These are phyloP conservation scores for Zaprionus inermis DNA, from an alignment of 1,140 invertebrate species.

Conservation along the genomic window DNA sequence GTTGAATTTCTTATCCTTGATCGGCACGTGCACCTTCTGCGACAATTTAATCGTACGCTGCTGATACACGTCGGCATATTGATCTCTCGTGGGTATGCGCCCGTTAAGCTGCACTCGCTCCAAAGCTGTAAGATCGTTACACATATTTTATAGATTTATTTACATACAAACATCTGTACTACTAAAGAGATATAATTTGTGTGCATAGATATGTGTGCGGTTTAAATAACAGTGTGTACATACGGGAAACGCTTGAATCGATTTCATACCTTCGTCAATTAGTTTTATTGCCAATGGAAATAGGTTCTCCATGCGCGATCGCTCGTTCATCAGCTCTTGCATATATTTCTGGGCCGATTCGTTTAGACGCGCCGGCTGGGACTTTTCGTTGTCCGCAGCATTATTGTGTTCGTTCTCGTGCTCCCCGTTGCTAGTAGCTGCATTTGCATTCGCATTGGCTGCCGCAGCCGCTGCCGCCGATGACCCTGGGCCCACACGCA, in stretches of 20 bases:
- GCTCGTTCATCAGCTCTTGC: constrained; percentile 76
- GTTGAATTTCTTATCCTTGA: constrained; percentile 97
- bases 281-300: constrained; percentile 80
- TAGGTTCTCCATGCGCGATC: constrained; percentile 79
- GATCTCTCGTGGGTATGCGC: constrained; percentile 86
- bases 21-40: constrained; percentile 94
- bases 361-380: constrained; percentile 64
- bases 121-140: constrained; percentile 85
- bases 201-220: neutral
- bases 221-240: constrained; percentile 36
- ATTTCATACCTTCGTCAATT: constrained; percentile 79
- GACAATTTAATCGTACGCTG: constrained; percentile 93
- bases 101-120: constrained; percentile 87
- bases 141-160: constrained; percentile 3
- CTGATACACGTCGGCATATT: constrained; percentile 93
- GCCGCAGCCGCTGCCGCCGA: constrained; percentile 48
- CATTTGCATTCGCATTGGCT: constrained; percentile 25
- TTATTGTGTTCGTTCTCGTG: constrained; percentile 71
- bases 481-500: constrained; percentile 77
- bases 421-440: constrained; percentile 72
- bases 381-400: constrained; percentile 64
- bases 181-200: neutral
- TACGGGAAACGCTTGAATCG: constrained; percentile 33
- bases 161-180: constrained; percentile 1
- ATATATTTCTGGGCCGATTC: constrained; percentile 81